Evolutionary conservation across 2,888 invertebrate genomes (phyloP).

Genomic region (Lasioglossum malachurum): DNA sequence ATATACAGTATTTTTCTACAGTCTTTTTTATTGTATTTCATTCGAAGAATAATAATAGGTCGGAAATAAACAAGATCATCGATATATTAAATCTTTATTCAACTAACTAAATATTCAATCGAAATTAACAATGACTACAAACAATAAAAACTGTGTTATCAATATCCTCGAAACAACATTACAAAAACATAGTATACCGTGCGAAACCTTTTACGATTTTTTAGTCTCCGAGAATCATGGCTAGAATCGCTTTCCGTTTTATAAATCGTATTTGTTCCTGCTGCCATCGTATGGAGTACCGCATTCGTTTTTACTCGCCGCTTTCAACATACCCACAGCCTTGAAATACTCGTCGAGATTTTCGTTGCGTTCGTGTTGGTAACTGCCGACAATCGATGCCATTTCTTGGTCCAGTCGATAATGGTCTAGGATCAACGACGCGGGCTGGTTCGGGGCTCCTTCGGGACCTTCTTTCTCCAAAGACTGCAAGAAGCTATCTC

Average conservation of each 20-base stretch:
- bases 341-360: constrained; percentile 89
- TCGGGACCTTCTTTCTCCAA: not conserved
- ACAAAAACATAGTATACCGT: not conserved
- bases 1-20: not conserved
- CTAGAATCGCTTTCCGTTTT: not conserved
- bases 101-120: constrained; percentile 10
- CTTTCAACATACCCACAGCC: constrained; percentile 86
- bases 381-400: constrained; percentile 87
- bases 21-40: not conserved
- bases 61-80: constrained; percentile 24
- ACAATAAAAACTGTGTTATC: not conserved
- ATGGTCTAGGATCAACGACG: not conserved
- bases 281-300: constrained; percentile 37
- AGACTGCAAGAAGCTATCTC: constrained; percentile 20
- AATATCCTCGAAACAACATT: not conserved
- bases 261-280: constrained; percentile 46
- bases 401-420: constrained; percentile 79
- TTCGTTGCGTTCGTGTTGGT: constrained; percentile 88
- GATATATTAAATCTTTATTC: constrained; percentile 26
- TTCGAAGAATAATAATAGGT: not conserved
- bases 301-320: constrained; percentile 23
- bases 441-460: not conserved
- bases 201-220: not conserved
- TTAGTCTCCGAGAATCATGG: not conserved
- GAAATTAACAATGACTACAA: not conserved